These are phyloP conservation scores for Onychostoma macrolepis DNA, from an alignment of 2,113 vertebrate species.

Conservation along the genomic window DNA sequence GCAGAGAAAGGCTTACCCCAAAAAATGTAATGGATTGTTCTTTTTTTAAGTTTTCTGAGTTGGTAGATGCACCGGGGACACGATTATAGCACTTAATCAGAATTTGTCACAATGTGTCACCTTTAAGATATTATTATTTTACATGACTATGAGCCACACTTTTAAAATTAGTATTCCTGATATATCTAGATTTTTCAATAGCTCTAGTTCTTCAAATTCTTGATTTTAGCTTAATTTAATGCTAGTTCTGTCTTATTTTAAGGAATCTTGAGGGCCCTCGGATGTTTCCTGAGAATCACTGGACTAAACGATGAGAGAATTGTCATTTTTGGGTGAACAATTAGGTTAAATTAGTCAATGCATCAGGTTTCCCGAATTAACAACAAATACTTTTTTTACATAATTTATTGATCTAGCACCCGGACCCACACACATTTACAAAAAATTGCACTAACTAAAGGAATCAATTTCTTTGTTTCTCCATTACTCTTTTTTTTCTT, in stretches of 20 bases:
- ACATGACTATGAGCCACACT: not conserved
- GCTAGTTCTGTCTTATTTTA: not conserved
- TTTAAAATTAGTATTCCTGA: not conserved
- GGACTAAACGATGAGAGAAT: not conserved
- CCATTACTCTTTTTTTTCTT: not conserved
- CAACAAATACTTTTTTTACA: not conserved
- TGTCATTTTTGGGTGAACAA: not conserved
- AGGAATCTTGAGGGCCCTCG: not conserved
- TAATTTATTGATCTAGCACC: not conserved
- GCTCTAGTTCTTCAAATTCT: too few relatives aligned
- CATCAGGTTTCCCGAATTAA: not conserved
- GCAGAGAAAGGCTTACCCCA: too few relatives aligned
- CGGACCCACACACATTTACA: conserved; percentile 4
- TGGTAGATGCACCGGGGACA: too few relatives aligned
- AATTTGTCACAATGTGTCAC: too few relatives aligned
- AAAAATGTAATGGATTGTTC: too few relatives aligned
- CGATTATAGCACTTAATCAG: too few relatives aligned
- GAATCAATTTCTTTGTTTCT: conserved; percentile 12
- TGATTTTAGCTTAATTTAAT: not conserved
- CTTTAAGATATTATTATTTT: not conserved
- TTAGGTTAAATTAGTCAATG: not conserved
- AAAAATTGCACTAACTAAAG: not conserved
- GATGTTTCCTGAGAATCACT: not conserved
- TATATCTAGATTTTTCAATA: not conserved
- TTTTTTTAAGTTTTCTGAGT: too few relatives aligned